Conservation (phyloP, 2,113 vertebrate genomes). For the Prinia subflava region DNA sequence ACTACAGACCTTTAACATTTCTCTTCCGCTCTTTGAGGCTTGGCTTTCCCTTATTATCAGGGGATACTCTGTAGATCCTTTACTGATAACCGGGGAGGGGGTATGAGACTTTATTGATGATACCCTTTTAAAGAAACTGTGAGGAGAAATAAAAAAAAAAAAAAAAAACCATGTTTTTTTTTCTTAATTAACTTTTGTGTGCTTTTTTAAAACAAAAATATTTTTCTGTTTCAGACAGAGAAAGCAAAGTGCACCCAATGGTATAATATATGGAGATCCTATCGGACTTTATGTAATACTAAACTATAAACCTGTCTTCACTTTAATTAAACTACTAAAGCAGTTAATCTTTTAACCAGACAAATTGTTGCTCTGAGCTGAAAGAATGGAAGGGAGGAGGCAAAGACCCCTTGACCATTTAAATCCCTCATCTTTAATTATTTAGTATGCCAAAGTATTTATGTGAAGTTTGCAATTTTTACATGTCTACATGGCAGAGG, state of each 20-base stretch:
- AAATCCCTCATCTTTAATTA: background rate
- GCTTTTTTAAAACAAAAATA: background rate
- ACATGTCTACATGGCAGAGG: background rate
- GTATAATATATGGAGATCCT: background rate
- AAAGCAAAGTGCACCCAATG: background rate
- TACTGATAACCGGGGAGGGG: background rate
- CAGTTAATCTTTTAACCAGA: background rate
- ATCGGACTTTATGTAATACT: background rate
- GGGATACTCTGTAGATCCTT: background rate
- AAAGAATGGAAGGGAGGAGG: background rate
- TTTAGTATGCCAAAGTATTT: background rate
- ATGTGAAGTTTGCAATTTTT: background rate
- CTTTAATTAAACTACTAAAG: constrained; percentile 44
- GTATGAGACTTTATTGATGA: background rate
- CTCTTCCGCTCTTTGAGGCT: background rate
- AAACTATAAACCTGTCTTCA: constrained; percentile 33
- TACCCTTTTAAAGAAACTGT: background rate
- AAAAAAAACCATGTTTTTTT: background rate
- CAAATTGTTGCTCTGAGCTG: constrained; percentile 5
- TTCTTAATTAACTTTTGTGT: background rate
- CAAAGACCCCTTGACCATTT: background rate
- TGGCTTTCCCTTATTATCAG: background rate
- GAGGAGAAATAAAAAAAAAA: background rate
- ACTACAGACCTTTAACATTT: background rate
- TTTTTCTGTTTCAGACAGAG: background rate